Percentiles rank a stretch among this genome's conserved stretches.
Evolutionary conservation across 1,140 invertebrate genomes (phyloP).

Genomic region (Lysiphlebus fabarum): DNA sequence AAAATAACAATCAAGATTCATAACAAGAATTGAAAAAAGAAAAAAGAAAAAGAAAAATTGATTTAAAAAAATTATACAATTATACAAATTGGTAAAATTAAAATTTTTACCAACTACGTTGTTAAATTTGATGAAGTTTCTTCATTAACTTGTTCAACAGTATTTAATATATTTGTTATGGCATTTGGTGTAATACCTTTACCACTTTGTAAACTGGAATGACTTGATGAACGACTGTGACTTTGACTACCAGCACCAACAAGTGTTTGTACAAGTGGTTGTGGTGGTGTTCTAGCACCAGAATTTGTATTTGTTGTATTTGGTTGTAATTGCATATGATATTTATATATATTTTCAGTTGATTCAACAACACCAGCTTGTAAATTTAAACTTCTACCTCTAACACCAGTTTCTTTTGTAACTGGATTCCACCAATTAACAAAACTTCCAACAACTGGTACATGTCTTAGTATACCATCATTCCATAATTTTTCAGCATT

Average conservation of each 20-base stretch:
- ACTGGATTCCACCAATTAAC: conserved; percentile 84
- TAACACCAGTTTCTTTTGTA: conserved; percentile 69
- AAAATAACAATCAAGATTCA: no score
- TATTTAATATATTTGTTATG: conserved; percentile 29
- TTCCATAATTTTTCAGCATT: conserved; percentile 87
- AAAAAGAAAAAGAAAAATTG: background rate
- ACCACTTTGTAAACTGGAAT: conserved; percentile 52
- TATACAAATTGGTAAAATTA: background rate
- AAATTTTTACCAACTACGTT: conserved; percentile 41
- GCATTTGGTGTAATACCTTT: conserved; percentile 37
- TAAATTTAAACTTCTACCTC: conserved; percentile 85
- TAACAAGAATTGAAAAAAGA: no score
- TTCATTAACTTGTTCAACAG: conserved; percentile 39
- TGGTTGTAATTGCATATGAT: conserved; percentile 76
- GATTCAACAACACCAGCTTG: conserved; percentile 78
- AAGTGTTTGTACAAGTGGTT: conserved; percentile 65
- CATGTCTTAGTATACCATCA: conserved; percentile 88
- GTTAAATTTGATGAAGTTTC: conserved; percentile 37
- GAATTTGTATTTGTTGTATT: conserved; percentile 49
- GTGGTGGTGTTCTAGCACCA: conserved; percentile 62
- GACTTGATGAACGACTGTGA: conserved; percentile 65
- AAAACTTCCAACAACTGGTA: conserved; percentile 87
- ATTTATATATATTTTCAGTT: conserved; percentile 90
- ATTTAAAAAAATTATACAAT: background rate
- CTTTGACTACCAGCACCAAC: conserved; percentile 56